These are phyloP conservation scores for Hylyphantes graminicola DNA, from an alignment of 1,140 invertebrate genomes.

Conservation along the genomic window DNA sequence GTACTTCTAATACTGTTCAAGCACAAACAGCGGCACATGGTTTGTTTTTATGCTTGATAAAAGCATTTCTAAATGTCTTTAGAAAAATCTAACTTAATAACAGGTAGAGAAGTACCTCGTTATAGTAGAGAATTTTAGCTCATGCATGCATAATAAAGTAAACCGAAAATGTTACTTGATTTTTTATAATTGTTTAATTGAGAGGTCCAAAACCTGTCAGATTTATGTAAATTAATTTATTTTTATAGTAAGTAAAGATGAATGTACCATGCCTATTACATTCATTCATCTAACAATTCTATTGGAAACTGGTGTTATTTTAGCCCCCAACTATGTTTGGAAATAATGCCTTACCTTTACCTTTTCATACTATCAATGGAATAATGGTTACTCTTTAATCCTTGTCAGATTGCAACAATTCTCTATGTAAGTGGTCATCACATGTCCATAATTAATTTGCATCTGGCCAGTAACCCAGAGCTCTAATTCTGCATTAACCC, in stretches of 20 bases:
- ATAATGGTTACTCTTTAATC: too few species aligned
- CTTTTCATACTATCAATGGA: too few species aligned
- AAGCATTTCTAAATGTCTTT: background rate
- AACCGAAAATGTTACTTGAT: background rate
- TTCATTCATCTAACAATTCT: background rate
- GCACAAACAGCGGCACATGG: slow-evolving; percentile 10
- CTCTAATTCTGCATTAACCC: too few species aligned
- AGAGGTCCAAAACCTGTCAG: background rate
- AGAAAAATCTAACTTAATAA: background rate
- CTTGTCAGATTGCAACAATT: too few species aligned
- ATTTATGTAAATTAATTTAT: background rate
- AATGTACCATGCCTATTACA: background rate
- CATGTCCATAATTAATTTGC: too few species aligned
- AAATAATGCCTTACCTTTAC: too few species aligned
- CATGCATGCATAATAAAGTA: background rate
- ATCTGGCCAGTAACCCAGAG: too few species aligned
- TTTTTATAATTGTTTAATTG: background rate
- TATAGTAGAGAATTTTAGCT: background rate
- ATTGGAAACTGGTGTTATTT: background rate
- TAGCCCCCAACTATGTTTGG: too few species aligned
- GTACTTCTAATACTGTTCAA: background rate
- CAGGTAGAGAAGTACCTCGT: background rate
- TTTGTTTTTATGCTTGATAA: background rate
- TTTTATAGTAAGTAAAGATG: background rate
- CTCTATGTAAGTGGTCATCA: too few species aligned